Conservation (phyloP, 2,888 invertebrate genomes). For the Nasonovia ribisnigri region DNA sequence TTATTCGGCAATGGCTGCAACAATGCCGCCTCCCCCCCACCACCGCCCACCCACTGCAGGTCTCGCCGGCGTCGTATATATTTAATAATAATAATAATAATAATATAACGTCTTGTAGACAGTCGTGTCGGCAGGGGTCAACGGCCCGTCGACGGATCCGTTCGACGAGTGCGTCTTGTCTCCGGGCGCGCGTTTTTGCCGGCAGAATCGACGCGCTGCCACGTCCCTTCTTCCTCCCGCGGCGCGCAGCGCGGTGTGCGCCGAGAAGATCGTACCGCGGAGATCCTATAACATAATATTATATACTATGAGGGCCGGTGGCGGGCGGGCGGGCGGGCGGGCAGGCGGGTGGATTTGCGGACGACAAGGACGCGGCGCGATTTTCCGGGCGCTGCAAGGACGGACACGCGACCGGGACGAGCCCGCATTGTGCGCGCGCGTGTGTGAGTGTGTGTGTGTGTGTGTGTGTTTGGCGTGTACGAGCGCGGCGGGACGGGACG, state of each 20-base stretch:
- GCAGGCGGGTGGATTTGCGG: slow-evolving; percentile 10
- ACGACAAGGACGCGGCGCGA: slow-evolving; percentile 38
- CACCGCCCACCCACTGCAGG: neutral
- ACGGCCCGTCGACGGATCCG: slow-evolving; percentile 34
- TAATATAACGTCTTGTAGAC: neutral
- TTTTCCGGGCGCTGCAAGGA: slow-evolving; percentile 48
- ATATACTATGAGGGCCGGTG: neutral
- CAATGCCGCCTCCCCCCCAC: neutral
- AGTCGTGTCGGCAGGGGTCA: neutral
- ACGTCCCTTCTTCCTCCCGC: neutral
- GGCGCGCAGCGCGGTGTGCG: neutral
- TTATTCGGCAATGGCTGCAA: slow-evolving; percentile 21
- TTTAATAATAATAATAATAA: neutral
- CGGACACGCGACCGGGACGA: slow-evolving; percentile 35
- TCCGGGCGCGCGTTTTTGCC: neutral
- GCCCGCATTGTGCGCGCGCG: neutral
- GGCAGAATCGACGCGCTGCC: neutral
- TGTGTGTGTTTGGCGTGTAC: neutral
- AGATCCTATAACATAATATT: neutral
- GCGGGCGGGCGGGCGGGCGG: neutral
- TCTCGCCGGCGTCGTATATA: neutral
- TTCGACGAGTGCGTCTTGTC: neutral
- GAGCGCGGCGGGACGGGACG: neutral
- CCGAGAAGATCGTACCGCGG: neutral
- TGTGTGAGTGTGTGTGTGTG: neutral